phyloP scores from a whole-genome alignment of 2,888 invertebrate genomes.

The Dasypogon diadema region DNA sequence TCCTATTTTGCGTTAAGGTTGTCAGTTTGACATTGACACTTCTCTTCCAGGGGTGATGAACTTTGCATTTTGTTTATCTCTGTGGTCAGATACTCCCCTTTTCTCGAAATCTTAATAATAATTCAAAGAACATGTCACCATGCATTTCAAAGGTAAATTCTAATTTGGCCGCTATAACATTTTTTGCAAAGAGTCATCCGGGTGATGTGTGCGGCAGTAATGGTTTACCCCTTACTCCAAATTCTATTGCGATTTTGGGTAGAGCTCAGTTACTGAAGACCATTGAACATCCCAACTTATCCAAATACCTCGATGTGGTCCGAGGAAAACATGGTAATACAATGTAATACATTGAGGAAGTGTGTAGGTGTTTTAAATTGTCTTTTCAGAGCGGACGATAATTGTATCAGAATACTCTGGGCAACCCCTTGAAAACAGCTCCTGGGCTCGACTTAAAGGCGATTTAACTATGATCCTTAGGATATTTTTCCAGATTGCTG shows the following conservation, averaged over 20 bases:
- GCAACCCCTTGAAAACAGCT: conserved; percentile 73
- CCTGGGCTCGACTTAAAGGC: conserved; percentile 66
- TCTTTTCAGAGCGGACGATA: conserved; percentile 80
- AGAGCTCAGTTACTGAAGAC: conserved; percentile 86
- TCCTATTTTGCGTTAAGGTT: not conserved
- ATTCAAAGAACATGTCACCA: conserved; percentile 55
- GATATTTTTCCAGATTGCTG: conserved; percentile 80
- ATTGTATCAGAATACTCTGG: conserved; percentile 86
- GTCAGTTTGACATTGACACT: not conserved
- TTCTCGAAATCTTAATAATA: not conserved
- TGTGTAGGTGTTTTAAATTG: not conserved
- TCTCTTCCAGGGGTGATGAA: not conserved
- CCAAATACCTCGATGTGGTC: conserved; percentile 90
- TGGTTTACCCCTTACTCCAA: conserved; percentile 95
- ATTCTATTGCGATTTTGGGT: conserved; percentile 94
- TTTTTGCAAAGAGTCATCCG: conserved; percentile 90
- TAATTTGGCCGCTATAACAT: conserved; percentile 85
- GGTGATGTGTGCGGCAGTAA: conserved; percentile 94
- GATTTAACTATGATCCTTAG: conserved; percentile 72
- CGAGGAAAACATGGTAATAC: conserved; percentile 91
- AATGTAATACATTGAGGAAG: not conserved
- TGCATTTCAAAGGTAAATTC: conserved; percentile 59
- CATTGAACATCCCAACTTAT: conserved; percentile 83
- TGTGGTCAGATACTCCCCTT: not conserved
- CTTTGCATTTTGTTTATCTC: not conserved